Evolutionary conservation across 2,888 invertebrate genomes (phyloP).

Genomic region (Tipula confusa): DNA sequence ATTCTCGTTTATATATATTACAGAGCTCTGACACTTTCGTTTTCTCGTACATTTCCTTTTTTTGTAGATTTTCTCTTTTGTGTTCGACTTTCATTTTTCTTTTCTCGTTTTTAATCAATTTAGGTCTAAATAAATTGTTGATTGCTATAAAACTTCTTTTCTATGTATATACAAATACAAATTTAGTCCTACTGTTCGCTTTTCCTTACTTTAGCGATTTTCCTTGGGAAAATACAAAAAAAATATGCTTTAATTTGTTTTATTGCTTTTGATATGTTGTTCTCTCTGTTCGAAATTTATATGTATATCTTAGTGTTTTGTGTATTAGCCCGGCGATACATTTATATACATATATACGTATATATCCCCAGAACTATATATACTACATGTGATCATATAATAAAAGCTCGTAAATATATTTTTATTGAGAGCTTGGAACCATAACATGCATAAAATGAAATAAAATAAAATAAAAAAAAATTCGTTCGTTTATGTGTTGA

Average conservation of each 20-base stretch:
- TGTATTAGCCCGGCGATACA: neutral
- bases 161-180: neutral
- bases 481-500: neutral
- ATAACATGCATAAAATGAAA: neutral
- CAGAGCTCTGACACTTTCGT: neutral
- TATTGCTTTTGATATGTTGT: neutral
- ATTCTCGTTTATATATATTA: neutral
- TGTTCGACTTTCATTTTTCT: neutral
- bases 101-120: neutral
- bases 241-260: slow-evolving; percentile 6
- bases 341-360: no score
- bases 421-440: slow-evolving; percentile 20
- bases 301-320: neutral
- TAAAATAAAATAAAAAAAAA: neutral
- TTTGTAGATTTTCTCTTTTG: neutral
- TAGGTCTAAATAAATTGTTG: slow-evolving; percentile 25
- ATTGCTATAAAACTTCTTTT: neutral
- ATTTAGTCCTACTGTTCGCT: neutral
- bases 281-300: neutral
- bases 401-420: neutral
- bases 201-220: neutral
- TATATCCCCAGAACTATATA: neutral
- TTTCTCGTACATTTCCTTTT: slow-evolving; percentile 13
- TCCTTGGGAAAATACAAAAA: neutral
- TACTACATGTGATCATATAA: neutral